Evolutionary conservation across 2,888 invertebrate species (phyloP).

Genomic region (Tetragnatha montana): DNA sequence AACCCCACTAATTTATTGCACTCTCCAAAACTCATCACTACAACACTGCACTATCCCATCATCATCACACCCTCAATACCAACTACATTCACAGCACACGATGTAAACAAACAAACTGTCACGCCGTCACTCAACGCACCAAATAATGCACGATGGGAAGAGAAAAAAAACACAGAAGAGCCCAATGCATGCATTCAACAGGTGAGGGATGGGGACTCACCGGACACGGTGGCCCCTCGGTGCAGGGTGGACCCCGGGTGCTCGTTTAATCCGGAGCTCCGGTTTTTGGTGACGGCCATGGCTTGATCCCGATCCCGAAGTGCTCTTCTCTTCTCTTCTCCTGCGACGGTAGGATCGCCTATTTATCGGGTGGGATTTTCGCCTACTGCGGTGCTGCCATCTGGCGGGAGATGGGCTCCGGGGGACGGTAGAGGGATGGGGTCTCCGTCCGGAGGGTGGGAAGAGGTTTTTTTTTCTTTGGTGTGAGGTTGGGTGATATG

Average conservation of each 20-base stretch:
- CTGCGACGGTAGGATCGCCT: constrained; percentile 36
- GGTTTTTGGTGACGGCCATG: constrained; percentile 68
- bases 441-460: too few relatives aligned
- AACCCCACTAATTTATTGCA: too few relatives aligned
- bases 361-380: constrained; percentile 40
- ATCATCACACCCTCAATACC: too few relatives aligned
- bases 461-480: too few relatives aligned
- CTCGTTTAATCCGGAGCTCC: constrained; percentile 66
- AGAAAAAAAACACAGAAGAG: neutral
- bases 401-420: neutral
- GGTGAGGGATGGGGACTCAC: constrained; percentile 38
- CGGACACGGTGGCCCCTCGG: constrained; percentile 54
- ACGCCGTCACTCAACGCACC: too few relatives aligned
- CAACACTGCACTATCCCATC: too few relatives aligned
- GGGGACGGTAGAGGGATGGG: too few relatives aligned
- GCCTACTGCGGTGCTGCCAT: constrained; percentile 51
- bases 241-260: constrained; percentile 62
- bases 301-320: constrained; percentile 8
- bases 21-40: too few relatives aligned
- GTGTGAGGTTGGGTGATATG: too few relatives aligned
- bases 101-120: too few relatives aligned
- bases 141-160: neutral
- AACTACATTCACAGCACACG: too few relatives aligned
- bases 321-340: constrained; percentile 52
- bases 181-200: neutral